A percentile compares a stretch with the other conserved stretches of the same genome.
These are phyloP conservation scores for Pygoscelis antarcticus DNA, from an alignment of 2,113 vertebrate species.

Conservation along the genomic window DNA sequence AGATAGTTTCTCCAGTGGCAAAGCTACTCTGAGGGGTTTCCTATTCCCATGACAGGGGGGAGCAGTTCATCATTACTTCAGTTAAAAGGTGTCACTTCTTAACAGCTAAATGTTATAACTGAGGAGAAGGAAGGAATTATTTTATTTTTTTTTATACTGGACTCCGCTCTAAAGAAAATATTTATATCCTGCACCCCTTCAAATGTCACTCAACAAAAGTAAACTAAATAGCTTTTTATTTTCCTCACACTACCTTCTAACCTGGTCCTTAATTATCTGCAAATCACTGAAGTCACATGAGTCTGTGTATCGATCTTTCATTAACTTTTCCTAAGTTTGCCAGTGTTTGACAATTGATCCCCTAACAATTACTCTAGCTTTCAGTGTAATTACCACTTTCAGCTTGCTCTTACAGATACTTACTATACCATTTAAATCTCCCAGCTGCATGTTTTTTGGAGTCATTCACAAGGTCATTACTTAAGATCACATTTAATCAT, in stretches of 20 bases:
- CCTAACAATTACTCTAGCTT: slow-evolving; percentile 49
- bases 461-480: slow-evolving; percentile 45
- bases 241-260: neutral
- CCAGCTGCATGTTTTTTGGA: slow-evolving; percentile 20
- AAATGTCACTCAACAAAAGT: neutral
- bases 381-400: slow-evolving; percentile 31
- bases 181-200: neutral
- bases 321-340: slow-evolving; percentile 28
- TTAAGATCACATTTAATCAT: slow-evolving; percentile 47
- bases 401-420: slow-evolving; percentile 21
- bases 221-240: neutral
- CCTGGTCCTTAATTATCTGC: neutral
- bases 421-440: slow-evolving; percentile 35
- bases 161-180: neutral
- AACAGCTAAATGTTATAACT: neutral
- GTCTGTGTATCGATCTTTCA: neutral
- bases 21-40: neutral
- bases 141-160: neutral
- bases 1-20: neutral
- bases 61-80: neutral
- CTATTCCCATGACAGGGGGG: neutral
- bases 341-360: slow-evolving; percentile 50
- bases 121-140: neutral
- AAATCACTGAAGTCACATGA: slow-evolving; percentile 16
- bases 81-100: neutral